Percentiles rank a stretch among this genome's conserved stretches.
These are phyloP conservation scores for Ethmia dodecea DNA, from an alignment of 2,888 invertebrate species.

Conservation along the genomic window DNA sequence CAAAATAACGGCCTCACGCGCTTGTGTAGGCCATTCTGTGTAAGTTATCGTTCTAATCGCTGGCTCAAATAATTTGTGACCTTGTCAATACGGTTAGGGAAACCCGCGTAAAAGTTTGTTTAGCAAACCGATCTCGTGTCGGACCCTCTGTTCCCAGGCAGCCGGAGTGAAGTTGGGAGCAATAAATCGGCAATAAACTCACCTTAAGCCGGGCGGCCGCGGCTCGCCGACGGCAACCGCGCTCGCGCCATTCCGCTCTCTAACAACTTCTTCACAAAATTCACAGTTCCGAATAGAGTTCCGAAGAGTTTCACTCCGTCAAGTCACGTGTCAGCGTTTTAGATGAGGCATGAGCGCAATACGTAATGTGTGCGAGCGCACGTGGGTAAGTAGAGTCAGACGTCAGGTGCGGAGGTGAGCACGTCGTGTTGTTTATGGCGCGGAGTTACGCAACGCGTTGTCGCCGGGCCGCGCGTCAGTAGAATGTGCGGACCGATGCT, in stretches of 20 bases:
- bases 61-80: constrained; percentile 33
- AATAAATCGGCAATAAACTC: constrained; percentile 74
- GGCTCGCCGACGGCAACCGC: constrained; percentile 65
- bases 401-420: constrained; percentile 49
- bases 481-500: constrained; percentile 75
- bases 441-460: constrained; percentile 75
- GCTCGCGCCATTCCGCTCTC: constrained; percentile 64
- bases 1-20: too few species aligned
- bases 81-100: constrained; percentile 30
- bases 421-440: constrained; percentile 73
- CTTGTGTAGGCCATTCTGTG: constrained; percentile 36
- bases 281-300: constrained; percentile 61
- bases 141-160: constrained; percentile 46
- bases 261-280: constrained; percentile 68
- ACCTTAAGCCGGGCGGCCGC: constrained; percentile 70
- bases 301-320: constrained; percentile 59
- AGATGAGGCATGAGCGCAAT: constrained; percentile 69
- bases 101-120: constrained; percentile 60
- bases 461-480: constrained; percentile 76
- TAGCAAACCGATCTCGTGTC: constrained; percentile 47
- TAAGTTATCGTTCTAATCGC: constrained; percentile 23
- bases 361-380: constrained; percentile 65
- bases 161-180: constrained; percentile 50
- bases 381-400: constrained; percentile 54
- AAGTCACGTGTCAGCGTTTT: constrained; percentile 73